Percentiles rank a stretch among this genome's conserved stretches.
phyloP scores from a whole-genome alignment of 2,888 invertebrate genomes.

The Trissoscelio sp. region DNA sequence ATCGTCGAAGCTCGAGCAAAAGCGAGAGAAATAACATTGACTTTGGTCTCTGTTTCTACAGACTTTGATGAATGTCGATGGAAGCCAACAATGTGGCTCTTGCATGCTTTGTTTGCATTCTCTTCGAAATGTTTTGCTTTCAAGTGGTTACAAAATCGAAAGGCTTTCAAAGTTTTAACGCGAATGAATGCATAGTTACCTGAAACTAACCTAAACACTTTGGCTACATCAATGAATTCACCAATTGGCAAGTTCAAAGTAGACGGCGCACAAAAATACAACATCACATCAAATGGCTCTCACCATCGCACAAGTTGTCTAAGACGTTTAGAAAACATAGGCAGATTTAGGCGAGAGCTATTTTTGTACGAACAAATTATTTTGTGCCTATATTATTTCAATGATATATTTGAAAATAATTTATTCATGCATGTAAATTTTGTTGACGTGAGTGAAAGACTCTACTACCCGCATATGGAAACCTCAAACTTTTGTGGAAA shows the following conservation, averaged over 20 bases:
- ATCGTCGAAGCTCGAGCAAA: constrained; percentile 58
- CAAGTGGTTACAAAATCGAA: constrained; percentile 58
- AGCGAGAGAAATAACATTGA: constrained; percentile 69
- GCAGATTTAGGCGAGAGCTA: background rate
- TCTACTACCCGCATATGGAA: no score
- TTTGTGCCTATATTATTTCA: background rate
- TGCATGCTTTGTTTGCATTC: constrained; percentile 67
- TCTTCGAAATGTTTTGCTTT: constrained; percentile 63
- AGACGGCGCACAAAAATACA: constrained; percentile 7
- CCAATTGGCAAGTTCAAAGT: constrained; percentile 41
- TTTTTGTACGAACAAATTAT: background rate
- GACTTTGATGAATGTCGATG: constrained; percentile 69
- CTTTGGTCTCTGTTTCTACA: constrained; percentile 63
- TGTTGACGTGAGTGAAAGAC: no score
- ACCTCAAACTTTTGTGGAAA: no score
- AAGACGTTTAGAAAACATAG: background rate
- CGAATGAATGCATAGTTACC: constrained; percentile 49
- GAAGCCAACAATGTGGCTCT: constrained; percentile 61
- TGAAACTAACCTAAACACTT: constrained; percentile 50
- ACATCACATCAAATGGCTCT: background rate
- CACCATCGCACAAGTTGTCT: background rate
- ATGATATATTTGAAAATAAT: background rate
- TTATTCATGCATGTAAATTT: no score
- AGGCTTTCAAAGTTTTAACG: constrained; percentile 60
- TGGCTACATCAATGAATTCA: constrained; percentile 15